phyloP scores from a whole-genome alignment of 2,888 invertebrate genomes.

The Acanthosepion lycidas region DNA sequence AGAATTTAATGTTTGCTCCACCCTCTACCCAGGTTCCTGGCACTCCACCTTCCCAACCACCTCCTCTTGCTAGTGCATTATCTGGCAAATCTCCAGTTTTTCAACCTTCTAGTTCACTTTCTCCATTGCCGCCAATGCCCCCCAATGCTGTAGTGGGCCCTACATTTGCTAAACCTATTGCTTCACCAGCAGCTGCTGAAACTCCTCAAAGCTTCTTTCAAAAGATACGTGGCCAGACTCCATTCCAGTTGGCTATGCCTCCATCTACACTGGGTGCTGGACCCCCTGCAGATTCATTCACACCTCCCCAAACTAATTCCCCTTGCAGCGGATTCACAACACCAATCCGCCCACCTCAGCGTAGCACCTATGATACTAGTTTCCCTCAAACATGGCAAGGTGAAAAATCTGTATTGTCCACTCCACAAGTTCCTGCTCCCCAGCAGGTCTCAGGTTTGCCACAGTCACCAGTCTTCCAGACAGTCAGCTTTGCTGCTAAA shows the following conservation, averaged over 20 bases:
- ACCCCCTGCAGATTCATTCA: neutral
- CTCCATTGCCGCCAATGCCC: constrained; percentile 55
- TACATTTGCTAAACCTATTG: constrained; percentile 42
- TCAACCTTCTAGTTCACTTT: constrained; percentile 50
- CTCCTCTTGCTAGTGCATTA: constrained; percentile 44
- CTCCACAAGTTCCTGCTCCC: neutral
- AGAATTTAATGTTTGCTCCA: constrained; percentile 17
- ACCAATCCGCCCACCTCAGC: neutral
- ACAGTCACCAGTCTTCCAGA: neutral
- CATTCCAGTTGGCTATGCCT: constrained; percentile 45
- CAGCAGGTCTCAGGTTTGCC: neutral
- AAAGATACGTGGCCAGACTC: constrained; percentile 37
- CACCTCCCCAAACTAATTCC: neutral
- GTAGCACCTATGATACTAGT: neutral
- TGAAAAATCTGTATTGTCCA: neutral
- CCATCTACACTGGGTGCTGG: neutral
- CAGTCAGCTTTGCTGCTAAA: neutral
- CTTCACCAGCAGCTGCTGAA: neutral
- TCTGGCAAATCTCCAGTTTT: constrained; percentile 50
- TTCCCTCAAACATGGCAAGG: neutral
- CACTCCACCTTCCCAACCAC: constrained; percentile 47
- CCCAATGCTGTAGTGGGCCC: constrained; percentile 58
- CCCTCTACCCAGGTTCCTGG: neutral
- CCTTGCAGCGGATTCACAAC: neutral
- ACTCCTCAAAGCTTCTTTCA: neutral